Conservation (phyloP, 2,113 vertebrate genomes). For the Suncus etruscus region DNA sequence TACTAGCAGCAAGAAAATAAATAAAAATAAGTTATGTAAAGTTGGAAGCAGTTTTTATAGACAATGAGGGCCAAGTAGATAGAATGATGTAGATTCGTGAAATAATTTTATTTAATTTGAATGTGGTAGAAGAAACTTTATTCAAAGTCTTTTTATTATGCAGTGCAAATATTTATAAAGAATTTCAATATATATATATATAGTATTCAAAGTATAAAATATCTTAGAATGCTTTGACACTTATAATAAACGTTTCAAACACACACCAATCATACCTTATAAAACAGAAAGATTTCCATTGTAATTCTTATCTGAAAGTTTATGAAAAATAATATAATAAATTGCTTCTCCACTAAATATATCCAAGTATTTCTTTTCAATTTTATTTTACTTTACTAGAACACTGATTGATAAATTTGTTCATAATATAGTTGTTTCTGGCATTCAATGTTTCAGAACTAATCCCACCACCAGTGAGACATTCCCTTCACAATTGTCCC, state of each 20-base stretch:
- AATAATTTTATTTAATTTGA: constrained; percentile 53
- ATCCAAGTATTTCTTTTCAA: background rate
- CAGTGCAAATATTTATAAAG: constrained; percentile 32
- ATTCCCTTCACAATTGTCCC: no score
- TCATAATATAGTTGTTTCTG: no score
- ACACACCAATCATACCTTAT: background rate
- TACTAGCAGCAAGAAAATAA: background rate
- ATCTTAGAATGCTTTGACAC: background rate
- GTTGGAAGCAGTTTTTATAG: constrained; percentile 59
- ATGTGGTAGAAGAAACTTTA: background rate
- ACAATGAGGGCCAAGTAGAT: constrained; percentile 50
- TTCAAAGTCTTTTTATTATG: background rate
- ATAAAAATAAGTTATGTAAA: constrained; percentile 41
- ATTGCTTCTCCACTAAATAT: background rate
- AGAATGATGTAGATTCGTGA: constrained; percentile 11
- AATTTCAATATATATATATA: background rate
- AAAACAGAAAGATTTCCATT: background rate
- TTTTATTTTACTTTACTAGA: no score
- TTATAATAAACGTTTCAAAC: background rate
- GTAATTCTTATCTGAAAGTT: background rate
- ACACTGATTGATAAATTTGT: no score
- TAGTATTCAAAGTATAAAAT: background rate
- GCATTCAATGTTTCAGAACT: no score
- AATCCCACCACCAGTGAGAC: no score
- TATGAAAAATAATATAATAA: background rate